Conservation (phyloP, 2,113 vertebrate species). For the Himantopus leucocephalus region DNA sequence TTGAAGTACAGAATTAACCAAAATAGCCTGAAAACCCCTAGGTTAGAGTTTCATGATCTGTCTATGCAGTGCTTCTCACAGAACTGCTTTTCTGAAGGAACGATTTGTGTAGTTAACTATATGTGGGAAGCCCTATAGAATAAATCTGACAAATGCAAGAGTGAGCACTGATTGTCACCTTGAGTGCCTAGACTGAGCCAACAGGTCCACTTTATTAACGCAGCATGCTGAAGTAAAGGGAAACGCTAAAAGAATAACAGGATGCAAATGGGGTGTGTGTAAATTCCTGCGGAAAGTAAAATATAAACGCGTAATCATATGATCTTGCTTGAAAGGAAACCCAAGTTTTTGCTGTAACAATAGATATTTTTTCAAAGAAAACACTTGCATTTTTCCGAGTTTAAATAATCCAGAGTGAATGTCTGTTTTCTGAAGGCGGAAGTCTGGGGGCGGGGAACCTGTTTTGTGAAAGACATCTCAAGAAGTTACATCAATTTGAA, state of each 20-base stretch:
- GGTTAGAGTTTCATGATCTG: neutral
- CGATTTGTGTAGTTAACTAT: neutral
- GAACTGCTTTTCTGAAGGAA: neutral
- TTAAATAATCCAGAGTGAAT: slow-evolving; percentile 74
- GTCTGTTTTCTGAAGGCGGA: slow-evolving; percentile 57
- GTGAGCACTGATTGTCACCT: neutral
- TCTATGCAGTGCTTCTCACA: neutral
- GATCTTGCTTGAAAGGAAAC: slow-evolving; percentile 85
- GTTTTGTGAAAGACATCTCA: neutral
- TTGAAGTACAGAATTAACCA: neutral
- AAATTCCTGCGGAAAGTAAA: slow-evolving; percentile 87
- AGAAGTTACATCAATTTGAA: neutral
- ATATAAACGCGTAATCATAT: slow-evolving; percentile 84
- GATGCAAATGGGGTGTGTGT: slow-evolving; percentile 83
- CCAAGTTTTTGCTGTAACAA: slow-evolving; percentile 80
- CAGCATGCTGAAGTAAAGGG: slow-evolving; percentile 65
- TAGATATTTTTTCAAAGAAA: slow-evolving; percentile 83
- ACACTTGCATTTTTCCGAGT: slow-evolving; percentile 76
- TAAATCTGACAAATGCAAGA: neutral
- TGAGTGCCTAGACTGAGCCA: neutral
- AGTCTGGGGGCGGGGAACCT: neutral
- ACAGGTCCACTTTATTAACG: slow-evolving; percentile 33
- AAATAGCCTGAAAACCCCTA: neutral
- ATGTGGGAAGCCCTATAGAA: neutral
- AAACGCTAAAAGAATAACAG: slow-evolving; percentile 85